Conservation (phyloP, 2,888 invertebrate species). For the Eilema griseolum region DNA sequence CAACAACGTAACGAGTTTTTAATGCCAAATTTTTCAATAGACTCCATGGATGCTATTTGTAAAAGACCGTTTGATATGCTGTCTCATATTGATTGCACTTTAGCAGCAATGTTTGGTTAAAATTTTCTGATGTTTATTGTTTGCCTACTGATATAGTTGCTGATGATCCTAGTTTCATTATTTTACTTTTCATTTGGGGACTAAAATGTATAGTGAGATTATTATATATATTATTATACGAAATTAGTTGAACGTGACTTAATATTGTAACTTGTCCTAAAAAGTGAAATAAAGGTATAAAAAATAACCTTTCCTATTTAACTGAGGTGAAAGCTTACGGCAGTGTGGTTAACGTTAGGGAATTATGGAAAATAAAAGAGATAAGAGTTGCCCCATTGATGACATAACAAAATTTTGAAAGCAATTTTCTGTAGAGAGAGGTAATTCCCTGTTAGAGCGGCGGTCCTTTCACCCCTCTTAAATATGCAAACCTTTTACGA, state of each 20-base stretch:
- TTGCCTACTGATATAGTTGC: background rate
- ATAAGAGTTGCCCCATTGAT: background rate
- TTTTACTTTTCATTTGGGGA: background rate
- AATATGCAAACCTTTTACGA: conserved; percentile 4
- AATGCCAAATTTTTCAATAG: conserved; percentile 39
- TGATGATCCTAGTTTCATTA: background rate
- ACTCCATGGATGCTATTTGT: conserved; percentile 27
- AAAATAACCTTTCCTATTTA: background rate
- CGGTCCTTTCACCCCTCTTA: background rate
- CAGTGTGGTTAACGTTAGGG: background rate
- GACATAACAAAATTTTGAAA: conserved; percentile 4
- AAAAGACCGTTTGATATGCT: conserved; percentile 27
- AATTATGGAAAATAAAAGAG: background rate
- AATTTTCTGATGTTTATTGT: conserved; percentile 2
- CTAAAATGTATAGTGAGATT: background rate
- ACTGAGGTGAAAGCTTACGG: background rate
- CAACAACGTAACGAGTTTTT: conserved; percentile 42
- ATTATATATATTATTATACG: background rate
- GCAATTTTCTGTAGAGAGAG: conserved; percentile 8
- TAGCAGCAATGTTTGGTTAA: conserved; percentile 12
- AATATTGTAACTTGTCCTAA: no score
- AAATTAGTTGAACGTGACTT: background rate
- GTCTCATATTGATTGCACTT: conserved; percentile 17
- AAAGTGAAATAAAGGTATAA: background rate
- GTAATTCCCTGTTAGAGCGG: background rate